Percentiles rank a stretch among this genome's conserved stretches.
These are phyloP conservation scores for Ophthalmolycus amberensis DNA, from an alignment of 2,113 vertebrate species.

Conservation along the genomic window DNA sequence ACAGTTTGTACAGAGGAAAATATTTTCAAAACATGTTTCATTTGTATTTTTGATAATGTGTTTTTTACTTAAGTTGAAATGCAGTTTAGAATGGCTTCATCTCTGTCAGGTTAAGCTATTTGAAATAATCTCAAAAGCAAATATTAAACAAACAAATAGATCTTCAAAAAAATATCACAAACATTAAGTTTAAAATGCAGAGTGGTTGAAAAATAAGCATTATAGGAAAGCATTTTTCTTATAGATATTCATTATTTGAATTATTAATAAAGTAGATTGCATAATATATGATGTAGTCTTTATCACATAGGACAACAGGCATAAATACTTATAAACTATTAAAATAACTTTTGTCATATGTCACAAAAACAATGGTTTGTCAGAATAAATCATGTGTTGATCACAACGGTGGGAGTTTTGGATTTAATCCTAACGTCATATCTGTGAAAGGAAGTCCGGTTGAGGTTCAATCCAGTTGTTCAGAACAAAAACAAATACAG, in stretches of 20 bases:
- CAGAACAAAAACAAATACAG: background rate
- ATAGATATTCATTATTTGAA: constrained; percentile 22
- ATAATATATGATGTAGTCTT: constrained; percentile 12
- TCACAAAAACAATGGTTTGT: background rate
- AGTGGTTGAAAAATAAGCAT: constrained; percentile 4
- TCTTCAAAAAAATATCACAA: constrained; percentile 1
- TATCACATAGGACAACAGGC: constrained; percentile 21
- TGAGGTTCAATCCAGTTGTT: background rate
- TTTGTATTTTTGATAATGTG: constrained; percentile 48
- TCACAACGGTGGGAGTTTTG: background rate
- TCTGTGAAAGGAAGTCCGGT: background rate
- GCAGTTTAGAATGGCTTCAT: constrained; percentile 33
- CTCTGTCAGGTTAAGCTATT: constrained; percentile 18
- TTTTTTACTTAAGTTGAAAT: constrained; percentile 47
- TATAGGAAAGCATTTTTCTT: constrained; percentile 13
- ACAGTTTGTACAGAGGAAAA: constrained; percentile 79
- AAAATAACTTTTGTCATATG: background rate
- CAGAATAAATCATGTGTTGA: background rate
- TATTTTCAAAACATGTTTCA: constrained; percentile 67
- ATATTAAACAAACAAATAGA: constrained; percentile 4
- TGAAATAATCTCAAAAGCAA: constrained; percentile 13
- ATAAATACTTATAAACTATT: constrained; percentile 7
- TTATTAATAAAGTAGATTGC: constrained; percentile 19
- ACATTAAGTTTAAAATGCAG: constrained; percentile 5
- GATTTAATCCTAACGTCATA: background rate